Evolutionary conservation across 1,140 invertebrate species (phyloP).

Genomic region (Paraescarpia echinospica): DNA sequence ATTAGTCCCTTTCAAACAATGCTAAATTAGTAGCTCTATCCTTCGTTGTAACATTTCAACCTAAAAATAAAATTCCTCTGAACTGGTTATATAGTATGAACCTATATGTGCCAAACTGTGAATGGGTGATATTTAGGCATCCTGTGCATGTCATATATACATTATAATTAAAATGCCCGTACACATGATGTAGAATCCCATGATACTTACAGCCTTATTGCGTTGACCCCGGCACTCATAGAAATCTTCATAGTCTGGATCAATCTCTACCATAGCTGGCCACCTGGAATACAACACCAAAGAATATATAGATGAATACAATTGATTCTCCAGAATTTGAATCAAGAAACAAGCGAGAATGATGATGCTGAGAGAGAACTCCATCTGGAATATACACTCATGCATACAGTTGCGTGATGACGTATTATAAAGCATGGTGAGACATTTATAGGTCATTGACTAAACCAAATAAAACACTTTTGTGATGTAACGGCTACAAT

Average conservation of each 20-base stretch:
- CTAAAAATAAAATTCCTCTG: no score
- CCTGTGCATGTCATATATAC: background rate
- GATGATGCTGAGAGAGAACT: conserved; percentile 11
- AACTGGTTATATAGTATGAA: background rate
- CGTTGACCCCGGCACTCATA: conserved; percentile 49
- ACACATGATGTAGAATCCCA: background rate
- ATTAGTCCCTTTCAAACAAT: no score
- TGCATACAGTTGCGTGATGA: background rate
- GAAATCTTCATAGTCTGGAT: conserved; percentile 66
- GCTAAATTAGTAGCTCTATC: no score
- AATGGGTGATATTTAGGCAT: background rate
- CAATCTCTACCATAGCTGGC: conserved; percentile 74
- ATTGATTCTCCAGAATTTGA: background rate
- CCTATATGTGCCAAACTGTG: background rate
- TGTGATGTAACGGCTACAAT: background rate
- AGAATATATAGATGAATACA: background rate
- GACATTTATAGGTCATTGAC: background rate
- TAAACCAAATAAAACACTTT: background rate
- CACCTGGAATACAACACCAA: conserved; percentile 57
- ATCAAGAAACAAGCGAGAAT: background rate
- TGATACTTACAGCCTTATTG: background rate
- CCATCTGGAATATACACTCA: background rate
- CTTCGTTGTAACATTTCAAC: no score
- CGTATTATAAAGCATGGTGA: background rate
- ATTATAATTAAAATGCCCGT: background rate